These are phyloP conservation scores for Ommatoiulus sabulosus DNA, from an alignment of 2,888 invertebrate species.

Conservation along the genomic window DNA sequence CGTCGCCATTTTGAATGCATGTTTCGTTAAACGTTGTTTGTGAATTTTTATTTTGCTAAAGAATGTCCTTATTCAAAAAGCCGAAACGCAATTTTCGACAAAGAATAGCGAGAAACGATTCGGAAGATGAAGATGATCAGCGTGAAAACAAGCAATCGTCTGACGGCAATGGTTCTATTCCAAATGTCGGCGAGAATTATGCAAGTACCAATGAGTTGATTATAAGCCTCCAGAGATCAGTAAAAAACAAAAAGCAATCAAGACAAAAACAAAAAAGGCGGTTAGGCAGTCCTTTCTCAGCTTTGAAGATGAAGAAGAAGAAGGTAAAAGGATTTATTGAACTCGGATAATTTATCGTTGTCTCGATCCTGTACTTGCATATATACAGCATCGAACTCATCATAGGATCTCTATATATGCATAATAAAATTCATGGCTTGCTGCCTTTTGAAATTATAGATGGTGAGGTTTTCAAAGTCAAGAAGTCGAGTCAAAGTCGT, in stretches of 20 bases:
- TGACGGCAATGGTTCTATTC: neutral
- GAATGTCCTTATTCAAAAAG: conserved; percentile 87
- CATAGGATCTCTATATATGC: neutral
- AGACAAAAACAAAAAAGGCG: neutral
- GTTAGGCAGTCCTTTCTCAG: conserved; percentile 52
- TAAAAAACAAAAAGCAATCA: neutral
- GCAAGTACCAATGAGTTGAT: neutral
- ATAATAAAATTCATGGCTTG: neutral
- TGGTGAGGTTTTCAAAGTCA: conserved; percentile 92
- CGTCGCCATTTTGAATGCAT: conserved; percentile 2
- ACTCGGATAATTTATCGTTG: too few species aligned
- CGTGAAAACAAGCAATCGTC: conserved; percentile 35
- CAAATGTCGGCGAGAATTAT: neutral
- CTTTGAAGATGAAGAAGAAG: conserved; percentile 68
- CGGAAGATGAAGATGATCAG: conserved; percentile 65
- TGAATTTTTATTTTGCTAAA: neutral
- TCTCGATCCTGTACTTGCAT: too few species aligned
- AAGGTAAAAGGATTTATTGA: conserved; percentile 50
- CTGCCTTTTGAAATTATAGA: conserved; percentile 65
- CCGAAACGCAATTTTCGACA: conserved; percentile 83
- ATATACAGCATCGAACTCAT: neutral
- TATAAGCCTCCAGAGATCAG: conserved; percentile 1
- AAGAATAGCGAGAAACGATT: conserved; percentile 64
- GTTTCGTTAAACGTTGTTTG: neutral
- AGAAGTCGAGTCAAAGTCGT: conserved; percentile 94